phyloP scores from a whole-genome alignment of 2,797 vertebrate genomes.

The Lateolabrax maculatus region DNA sequence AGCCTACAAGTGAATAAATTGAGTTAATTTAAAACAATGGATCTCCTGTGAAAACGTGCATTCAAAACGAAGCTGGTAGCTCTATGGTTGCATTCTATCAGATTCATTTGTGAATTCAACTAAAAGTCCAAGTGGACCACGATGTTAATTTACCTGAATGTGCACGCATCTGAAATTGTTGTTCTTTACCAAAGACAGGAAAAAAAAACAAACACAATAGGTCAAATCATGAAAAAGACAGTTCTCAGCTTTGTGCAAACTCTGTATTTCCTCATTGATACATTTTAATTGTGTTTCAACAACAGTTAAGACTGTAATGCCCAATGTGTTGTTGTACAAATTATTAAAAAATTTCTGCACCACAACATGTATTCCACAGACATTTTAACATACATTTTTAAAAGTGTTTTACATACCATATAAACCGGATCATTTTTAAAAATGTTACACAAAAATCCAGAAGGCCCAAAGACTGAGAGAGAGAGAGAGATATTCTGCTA shows the following conservation, averaged over 20 bases:
- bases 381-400: constrained; percentile 23
- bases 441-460: constrained; percentile 33
- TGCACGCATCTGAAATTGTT: neutral
- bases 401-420: constrained; percentile 43
- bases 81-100: neutral
- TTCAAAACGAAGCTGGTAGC: neutral
- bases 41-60: neutral
- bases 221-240: neutral
- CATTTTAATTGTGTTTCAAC: constrained; percentile 37
- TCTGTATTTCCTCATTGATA: neutral
- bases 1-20: neutral
- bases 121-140: neutral
- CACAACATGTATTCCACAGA: constrained; percentile 25
- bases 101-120: neutral
- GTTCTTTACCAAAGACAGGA: neutral
- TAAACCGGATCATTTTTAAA: constrained; percentile 41
- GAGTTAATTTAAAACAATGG: neutral
- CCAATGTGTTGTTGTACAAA: constrained; percentile 41
- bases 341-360: constrained; percentile 24
- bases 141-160: neutral
- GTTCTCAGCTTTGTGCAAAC: neutral
- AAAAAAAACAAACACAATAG: neutral
- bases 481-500: neutral
- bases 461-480: constrained; percentile 30
- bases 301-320: constrained; percentile 18